These are phyloP conservation scores for Tenthredo livida DNA, from an alignment of 2,888 invertebrate species.

Conservation along the genomic window DNA sequence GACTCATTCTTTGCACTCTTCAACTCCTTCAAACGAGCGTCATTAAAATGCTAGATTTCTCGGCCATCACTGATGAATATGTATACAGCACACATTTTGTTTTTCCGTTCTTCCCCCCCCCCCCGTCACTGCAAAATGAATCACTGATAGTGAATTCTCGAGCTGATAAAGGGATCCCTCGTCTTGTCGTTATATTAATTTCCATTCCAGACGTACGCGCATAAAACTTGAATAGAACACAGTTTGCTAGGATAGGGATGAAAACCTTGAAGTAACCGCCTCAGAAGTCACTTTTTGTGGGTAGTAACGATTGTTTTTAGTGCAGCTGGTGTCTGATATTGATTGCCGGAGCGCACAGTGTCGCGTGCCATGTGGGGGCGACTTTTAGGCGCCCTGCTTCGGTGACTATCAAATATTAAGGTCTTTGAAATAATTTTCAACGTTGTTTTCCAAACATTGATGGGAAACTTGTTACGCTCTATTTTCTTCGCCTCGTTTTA, in stretches of 20 bases:
- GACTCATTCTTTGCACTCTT: not conserved
- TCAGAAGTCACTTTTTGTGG: not conserved
- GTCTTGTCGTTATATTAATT: not conserved
- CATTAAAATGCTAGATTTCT: not conserved
- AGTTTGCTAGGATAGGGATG: not conserved
- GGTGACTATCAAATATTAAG: not conserved
- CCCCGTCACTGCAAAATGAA: not conserved
- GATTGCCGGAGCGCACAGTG: constrained; percentile 24
- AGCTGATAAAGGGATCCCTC: not conserved
- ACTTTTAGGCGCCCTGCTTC: constrained; percentile 26
- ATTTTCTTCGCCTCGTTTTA: not conserved
- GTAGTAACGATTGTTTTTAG: not conserved
- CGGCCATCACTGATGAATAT: not conserved
- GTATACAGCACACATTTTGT: not conserved
- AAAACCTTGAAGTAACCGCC: not conserved
- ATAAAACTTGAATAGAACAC: not conserved
- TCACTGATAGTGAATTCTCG: not conserved
- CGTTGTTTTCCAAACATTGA: not conserved
- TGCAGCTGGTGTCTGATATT: constrained; percentile 19
- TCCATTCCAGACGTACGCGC: not conserved
- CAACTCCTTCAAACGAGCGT: not conserved
- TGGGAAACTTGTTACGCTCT: not conserved
- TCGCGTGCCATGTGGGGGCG: constrained; percentile 41
- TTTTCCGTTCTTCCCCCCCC: not conserved
- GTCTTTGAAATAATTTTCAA: not conserved